phyloP scores from a whole-genome alignment of 2,888 invertebrate species.

The Digitonthophagus gazella region DNA sequence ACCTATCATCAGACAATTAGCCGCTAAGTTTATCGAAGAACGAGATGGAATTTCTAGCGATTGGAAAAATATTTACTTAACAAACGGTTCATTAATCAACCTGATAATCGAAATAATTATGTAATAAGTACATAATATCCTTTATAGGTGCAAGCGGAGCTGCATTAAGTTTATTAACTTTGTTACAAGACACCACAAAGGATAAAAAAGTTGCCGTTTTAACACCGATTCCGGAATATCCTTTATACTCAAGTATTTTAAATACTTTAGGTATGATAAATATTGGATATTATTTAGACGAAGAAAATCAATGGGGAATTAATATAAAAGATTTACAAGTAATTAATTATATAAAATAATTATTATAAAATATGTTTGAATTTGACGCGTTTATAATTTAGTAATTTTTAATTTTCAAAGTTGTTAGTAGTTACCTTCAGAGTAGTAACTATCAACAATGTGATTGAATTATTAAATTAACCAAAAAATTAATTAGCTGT shows the following conservation, averaged over 20 bases:
- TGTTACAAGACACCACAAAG: slow-evolving; percentile 44
- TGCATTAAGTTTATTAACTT: slow-evolving; percentile 40
- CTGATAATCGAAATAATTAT: not conserved
- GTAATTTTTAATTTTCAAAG: too few species aligned
- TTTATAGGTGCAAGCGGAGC: slow-evolving; percentile 30
- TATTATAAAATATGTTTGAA: too few species aligned
- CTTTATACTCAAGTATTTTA: slow-evolving; percentile 70
- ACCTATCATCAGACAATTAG: slow-evolving; percentile 78
- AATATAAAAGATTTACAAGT: slow-evolving; percentile 60
- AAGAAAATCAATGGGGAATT: slow-evolving; percentile 66
- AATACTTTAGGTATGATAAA: slow-evolving; percentile 66
- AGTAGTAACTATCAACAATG: too few species aligned
- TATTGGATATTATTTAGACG: slow-evolving; percentile 70
- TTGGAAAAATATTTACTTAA: slow-evolving; percentile 74
- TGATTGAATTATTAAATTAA: too few species aligned
- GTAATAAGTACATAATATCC: not conserved
- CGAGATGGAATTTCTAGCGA: slow-evolving; percentile 70
- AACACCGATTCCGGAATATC: slow-evolving; percentile 79
- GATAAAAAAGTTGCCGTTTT: slow-evolving; percentile 59
- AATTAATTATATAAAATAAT: not conserved
- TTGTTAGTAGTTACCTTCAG: too few species aligned
- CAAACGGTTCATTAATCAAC: slow-evolving; percentile 1
- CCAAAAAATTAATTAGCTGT: too few species aligned
- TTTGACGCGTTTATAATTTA: too few species aligned
- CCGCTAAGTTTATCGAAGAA: slow-evolving; percentile 75